Base-by-base conservation (phyloP, 2,888 invertebrate species). In the Drosophila anomelani region DNA sequence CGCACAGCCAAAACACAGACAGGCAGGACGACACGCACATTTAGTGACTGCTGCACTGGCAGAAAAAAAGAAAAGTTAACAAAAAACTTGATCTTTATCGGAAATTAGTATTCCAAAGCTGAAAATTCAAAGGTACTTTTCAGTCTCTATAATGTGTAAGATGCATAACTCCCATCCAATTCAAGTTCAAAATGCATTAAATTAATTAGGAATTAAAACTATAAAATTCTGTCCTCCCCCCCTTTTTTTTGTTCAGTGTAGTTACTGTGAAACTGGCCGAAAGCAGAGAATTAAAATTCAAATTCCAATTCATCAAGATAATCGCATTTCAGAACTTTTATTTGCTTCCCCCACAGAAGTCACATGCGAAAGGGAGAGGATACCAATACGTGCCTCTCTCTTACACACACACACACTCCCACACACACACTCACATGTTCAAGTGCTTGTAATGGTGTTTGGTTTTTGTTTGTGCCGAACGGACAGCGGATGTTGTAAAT, bases 251-350 rank as follows among this genome's bases (percentile, higher is more conserved):
- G 7, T 15, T 34, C 29, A 9, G 62, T 56, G 36, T 1, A 4
- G 15, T 26, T 15, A 74, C 70, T 79, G 73, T 68, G 61, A 10
- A 75, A 72, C 69, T 83, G 88, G 83, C 77, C 84, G 80, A 77
- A 78, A 81, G 83, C 83, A 78, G 78, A 90, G 85, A 85, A 90
- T 88, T 89, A 85, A 87, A 88, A 91, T 89, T 91, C 83, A 88
- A 90, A 91, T 90, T 87, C 86, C 88, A 90, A 90, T 90, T 91
- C 91, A 90, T 90, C 90, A 90, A 87, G 90, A 91, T 90, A 90
- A 91, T 90, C 90, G 90, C 80, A 91, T 90, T 90, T 90, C 86
- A 89, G 83, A 90, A 91, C 85, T 91, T 84, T 90, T 90, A 88
- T 91, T 90, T 88, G 85, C 87, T 20, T 43, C 47, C 47, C 76